Evolutionary conservation across 2,888 invertebrate genomes (phyloP).

Genomic region (Neoscelio sp.): DNA sequence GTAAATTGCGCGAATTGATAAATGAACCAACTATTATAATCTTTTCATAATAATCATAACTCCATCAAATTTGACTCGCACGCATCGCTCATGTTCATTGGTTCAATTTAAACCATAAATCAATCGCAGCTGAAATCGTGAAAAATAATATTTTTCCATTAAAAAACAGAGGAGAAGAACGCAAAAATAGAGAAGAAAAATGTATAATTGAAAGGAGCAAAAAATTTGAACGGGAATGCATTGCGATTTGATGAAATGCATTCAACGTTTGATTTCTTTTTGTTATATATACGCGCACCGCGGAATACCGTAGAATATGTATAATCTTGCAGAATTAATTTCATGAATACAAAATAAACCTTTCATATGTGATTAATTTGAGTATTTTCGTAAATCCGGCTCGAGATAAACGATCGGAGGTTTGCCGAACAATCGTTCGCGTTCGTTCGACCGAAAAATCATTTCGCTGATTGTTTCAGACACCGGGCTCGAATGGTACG

Average conservation of each 20-base stretch:
- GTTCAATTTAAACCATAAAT: not conserved
- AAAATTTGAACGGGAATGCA: not conserved
- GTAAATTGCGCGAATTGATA: not conserved
- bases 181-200: not conserved
- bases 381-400: slow-evolving; percentile 1
- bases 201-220: slow-evolving; percentile 8
- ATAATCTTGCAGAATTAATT: not conserved
- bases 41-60: not conserved
- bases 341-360: not conserved
- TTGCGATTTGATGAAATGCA: not conserved
- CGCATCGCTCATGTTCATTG: not conserved
- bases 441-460: not conserved
- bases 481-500: slow-evolving; percentile 78
- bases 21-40: not conserved
- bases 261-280: slow-evolving; percentile 2
- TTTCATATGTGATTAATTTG: not conserved
- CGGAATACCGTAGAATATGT: not conserved
- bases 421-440: not conserved
- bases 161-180: too few relatives aligned
- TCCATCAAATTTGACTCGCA: not conserved
- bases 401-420: not conserved
- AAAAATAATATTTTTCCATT: not conserved
- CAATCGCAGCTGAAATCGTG: not conserved
- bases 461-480: not conserved
- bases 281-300: not conserved